Base-by-base conservation (phyloP, 2,797 vertebrate genomes). In the Peromyscus nudipes region DNA sequence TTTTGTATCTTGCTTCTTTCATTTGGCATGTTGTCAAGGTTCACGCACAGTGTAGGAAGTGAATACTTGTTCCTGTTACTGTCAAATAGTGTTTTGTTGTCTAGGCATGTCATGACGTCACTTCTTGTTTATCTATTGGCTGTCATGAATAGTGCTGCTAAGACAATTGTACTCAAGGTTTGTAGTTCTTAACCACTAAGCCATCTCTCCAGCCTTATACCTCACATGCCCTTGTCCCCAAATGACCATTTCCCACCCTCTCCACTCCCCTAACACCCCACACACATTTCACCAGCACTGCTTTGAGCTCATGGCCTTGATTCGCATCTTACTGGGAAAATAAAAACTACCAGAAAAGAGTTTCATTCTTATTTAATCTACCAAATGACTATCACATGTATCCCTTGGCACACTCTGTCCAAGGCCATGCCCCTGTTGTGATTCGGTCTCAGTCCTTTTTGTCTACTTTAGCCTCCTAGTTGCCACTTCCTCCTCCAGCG, bases 321-420 rank as follows among this genome's bases (percentile, higher is more conserved):
- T 40, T 86, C 57, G 60, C 81, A 62, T 92, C 86, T 89, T 82
- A 67, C 87, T 62, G 17, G 37, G 49, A 57, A 65, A 91, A 77
- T 52, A 92, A 92, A 93, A 80, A 27, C 52, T 67, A 60, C 23
- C 34, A 69, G 77, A 65, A 77, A 67, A 85, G 65, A 90, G 86
- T 14, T 14, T 81, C 46, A 21, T 43, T 64, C 49, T 29, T 89
- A 43, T 62, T 73, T 91, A 73, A 88, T 92, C 81, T 79, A 67
- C 19, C 71, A 49, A 76, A 65, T 34, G 43, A 29, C n/a, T 29
- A 37, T 49, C 31, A 23, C 73, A 27, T 1, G 10, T 5, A n/a
- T 89, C 37, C 4, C 34, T 52, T 46, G 43, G 77, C 84, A 91
- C 12, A 6, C 31, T 75, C 86, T 69, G 27, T 55, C 71, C 46